A percentile compares a stretch with the other conserved stretches of the same genome.
Conservation (phyloP, 92 coral and sea anemone species). For the Zoanthus sansibaricus region DNA sequence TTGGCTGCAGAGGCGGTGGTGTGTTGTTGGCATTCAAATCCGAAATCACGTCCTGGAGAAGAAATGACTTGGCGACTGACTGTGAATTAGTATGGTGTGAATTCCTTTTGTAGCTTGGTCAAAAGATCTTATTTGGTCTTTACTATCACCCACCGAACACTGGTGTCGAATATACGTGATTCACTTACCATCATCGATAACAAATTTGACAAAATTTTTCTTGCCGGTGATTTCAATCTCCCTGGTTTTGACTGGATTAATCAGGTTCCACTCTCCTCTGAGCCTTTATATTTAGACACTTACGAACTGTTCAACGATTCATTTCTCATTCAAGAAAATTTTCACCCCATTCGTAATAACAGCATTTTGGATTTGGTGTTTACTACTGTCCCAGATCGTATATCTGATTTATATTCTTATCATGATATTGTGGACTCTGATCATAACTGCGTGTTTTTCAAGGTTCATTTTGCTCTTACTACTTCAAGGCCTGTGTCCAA, state of each 20-base stretch:
- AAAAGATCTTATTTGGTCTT: constrained; percentile 46
- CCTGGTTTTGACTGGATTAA: constrained; percentile 62
- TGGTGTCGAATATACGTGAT: constrained; percentile 50
- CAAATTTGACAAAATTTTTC: constrained; percentile 56
- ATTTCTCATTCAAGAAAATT: constrained; percentile 55
- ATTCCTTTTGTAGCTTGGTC: constrained; percentile 14
- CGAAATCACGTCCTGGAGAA: constrained; percentile 10
- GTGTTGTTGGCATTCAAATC: constrained; percentile 1
- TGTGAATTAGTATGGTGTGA: constrained; percentile 43
- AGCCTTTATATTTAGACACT: constrained; percentile 45
- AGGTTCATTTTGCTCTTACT: not conserved
- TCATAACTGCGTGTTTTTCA: constrained; percentile 43
- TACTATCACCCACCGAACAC: constrained; percentile 55
- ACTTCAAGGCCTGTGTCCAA: not conserved
- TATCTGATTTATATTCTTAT: not conserved
- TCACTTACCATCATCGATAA: constrained; percentile 38
- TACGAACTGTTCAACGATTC: constrained; percentile 54
- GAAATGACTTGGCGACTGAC: constrained; percentile 39
- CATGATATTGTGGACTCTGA: constrained; percentile 46
- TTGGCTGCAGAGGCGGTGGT: constrained; percentile 46
- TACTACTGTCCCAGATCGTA: constrained; percentile 41
- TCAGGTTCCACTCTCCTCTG: constrained; percentile 55
- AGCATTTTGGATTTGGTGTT: constrained; percentile 49
- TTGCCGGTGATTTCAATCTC: constrained; percentile 60
- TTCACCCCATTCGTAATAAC: constrained; percentile 16